Percentiles rank a stretch among this genome's conserved stretches.
These are phyloP conservation scores for Anisognathus igniventris DNA, from an alignment of 2,797 vertebrate genomes.

Conservation along the genomic window DNA sequence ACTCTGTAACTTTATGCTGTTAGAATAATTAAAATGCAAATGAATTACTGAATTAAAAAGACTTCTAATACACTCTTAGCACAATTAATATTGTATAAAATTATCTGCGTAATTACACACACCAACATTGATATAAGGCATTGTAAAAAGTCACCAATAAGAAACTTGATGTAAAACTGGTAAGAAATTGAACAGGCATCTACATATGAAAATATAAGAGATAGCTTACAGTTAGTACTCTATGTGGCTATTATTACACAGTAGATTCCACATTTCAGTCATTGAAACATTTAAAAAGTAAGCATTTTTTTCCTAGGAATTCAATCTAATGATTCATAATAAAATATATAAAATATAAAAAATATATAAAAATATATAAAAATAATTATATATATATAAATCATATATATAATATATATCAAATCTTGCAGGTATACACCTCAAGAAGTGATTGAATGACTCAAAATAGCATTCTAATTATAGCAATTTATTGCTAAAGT, in stretches of 20 bases:
- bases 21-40: conserved; percentile 76
- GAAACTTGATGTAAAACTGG: conserved; percentile 55
- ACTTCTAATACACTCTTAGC: conserved; percentile 68
- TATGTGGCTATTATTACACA: not conserved
- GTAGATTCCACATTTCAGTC: conserved; percentile 13
- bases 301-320: conserved; percentile 37
- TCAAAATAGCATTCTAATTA: not conserved
- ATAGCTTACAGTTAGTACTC: conserved; percentile 10
- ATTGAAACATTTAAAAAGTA: conserved; percentile 36
- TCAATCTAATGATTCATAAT: not conserved
- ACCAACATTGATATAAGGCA: conserved; percentile 70
- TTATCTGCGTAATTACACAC: conserved; percentile 72
- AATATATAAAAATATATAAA: too few relatives aligned
- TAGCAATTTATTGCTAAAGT: not conserved
- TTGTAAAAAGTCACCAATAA: conserved; percentile 66
- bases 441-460: not conserved
- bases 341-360: not conserved
- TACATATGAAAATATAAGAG: conserved; percentile 46
- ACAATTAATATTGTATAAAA: conserved; percentile 77
- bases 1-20: conserved; percentile 66
- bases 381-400: too few relatives aligned
- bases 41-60: conserved; percentile 73
- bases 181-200: conserved; percentile 30
- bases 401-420: too few relatives aligned
- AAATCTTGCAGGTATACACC: not conserved